phyloP scores from a whole-genome alignment of 2,797 vertebrate species.

The Enteromius viviparus region DNA sequence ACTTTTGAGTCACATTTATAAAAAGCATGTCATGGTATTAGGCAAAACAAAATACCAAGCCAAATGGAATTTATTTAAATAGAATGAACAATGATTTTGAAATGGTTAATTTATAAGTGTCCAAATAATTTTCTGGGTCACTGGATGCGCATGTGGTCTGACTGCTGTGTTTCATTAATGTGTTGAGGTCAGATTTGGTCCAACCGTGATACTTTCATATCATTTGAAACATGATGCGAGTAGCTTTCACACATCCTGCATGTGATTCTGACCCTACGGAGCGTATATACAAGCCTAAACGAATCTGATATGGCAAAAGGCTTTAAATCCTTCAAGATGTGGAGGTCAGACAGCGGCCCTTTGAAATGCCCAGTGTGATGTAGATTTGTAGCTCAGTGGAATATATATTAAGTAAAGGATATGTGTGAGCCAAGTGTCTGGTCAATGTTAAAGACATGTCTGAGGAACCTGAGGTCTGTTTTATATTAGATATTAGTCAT shows the following conservation, averaged over 20 bases:
- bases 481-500: conserved; percentile 19
- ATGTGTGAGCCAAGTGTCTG: conserved; percentile 25
- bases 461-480: conserved; percentile 29
- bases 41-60: neutral
- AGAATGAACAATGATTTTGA: neutral
- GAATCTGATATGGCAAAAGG: conserved; percentile 15
- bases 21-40: neutral
- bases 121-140: neutral
- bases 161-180: neutral
- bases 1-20: neutral
- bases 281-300: neutral
- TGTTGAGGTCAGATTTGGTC: neutral
- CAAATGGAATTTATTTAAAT: neutral
- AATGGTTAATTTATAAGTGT: neutral
- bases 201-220: neutral
- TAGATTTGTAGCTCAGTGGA: conserved; percentile 20
- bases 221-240: neutral
- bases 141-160: neutral
- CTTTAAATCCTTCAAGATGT: conserved; percentile 27
- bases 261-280: neutral
- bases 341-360: neutral
- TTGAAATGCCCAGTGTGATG: conserved; percentile 36
- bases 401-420: conserved; percentile 28
- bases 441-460: conserved; percentile 30
- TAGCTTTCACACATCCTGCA: neutral